Evolutionary conservation across 2,113 vertebrate genomes (phyloP).

Genomic region (Labeo catla): DNA sequence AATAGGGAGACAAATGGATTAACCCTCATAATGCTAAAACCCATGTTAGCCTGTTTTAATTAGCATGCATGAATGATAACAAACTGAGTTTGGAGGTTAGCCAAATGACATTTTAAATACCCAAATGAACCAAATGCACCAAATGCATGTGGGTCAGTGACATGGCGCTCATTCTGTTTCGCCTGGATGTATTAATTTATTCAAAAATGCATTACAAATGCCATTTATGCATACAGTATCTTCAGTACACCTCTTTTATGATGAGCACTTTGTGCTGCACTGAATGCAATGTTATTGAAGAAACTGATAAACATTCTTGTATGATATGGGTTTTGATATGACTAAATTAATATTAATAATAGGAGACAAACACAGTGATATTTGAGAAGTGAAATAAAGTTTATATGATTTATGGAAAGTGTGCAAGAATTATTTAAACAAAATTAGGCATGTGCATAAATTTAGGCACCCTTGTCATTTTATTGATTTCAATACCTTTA

Average conservation of each 20-base stretch:
- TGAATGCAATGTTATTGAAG: neutral
- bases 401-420: too few relatives aligned
- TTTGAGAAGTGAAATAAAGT: too few relatives aligned
- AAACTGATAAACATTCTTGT: neutral
- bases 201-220: neutral
- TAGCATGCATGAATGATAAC: conserved; percentile 31
- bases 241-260: neutral
- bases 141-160: neutral
- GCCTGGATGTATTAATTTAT: neutral
- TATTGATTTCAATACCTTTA: too few relatives aligned
- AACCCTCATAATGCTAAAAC: conserved; percentile 40
- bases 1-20: conserved; percentile 48
- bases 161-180: neutral
- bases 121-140: neutral
- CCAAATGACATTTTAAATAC: conserved; percentile 37
- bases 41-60: conserved; percentile 40
- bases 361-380: too few relatives aligned
- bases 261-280: neutral
- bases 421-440: too few relatives aligned
- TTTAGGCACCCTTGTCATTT: too few relatives aligned
- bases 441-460: too few relatives aligned
- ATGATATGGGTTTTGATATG: too few relatives aligned
- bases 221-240: neutral
- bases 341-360: neutral
- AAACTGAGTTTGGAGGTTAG: conserved; percentile 18